phyloP scores from a whole-genome alignment of 2,113 vertebrate genomes.

The Tupaia tana region DNA sequence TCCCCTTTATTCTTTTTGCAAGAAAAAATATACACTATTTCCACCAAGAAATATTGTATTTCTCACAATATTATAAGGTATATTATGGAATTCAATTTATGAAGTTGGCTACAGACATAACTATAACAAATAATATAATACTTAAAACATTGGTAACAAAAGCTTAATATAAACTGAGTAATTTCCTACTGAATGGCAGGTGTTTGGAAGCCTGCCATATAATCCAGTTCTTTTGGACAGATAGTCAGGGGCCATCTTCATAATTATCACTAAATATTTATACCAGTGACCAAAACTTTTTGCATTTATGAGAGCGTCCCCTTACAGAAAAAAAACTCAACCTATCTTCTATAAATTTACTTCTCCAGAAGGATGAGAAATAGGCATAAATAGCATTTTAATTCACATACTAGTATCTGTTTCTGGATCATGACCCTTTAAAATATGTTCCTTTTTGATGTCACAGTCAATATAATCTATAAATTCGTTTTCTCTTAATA shows the following conservation, averaged over 20 bases:
- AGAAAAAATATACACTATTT: slow-evolving; percentile 39
- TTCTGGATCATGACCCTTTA: background rate
- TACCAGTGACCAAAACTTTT: slow-evolving; percentile 43
- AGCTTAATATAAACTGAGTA: slow-evolving; percentile 70
- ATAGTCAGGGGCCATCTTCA: background rate
- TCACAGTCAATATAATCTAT: background rate
- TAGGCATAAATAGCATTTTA: background rate
- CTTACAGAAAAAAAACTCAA: slow-evolving; percentile 21
- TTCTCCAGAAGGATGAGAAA: slow-evolving; percentile 10
- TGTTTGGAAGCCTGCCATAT: slow-evolving; percentile 60
- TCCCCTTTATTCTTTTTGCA: slow-evolving; percentile 48
- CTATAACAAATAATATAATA: slow-evolving; percentile 63
- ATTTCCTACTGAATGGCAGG: slow-evolving; percentile 62
- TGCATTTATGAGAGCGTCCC: slow-evolving; percentile 21
- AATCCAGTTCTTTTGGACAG: slow-evolving; percentile 22
- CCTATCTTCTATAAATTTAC: background rate
- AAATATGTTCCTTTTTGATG: background rate
- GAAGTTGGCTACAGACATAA: slow-evolving; percentile 67
- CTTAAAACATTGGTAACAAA: slow-evolving; percentile 55
- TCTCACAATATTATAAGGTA: slow-evolving; percentile 50
- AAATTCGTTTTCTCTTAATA: slow-evolving; percentile 24
- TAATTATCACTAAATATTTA: slow-evolving; percentile 65
- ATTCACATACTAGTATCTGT: background rate
- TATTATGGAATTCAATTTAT: slow-evolving; percentile 66
- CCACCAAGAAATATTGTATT: slow-evolving; percentile 49